Evolutionary conservation across 2,888 invertebrate species (phyloP).

Genomic region (Crioceris asparagi): DNA sequence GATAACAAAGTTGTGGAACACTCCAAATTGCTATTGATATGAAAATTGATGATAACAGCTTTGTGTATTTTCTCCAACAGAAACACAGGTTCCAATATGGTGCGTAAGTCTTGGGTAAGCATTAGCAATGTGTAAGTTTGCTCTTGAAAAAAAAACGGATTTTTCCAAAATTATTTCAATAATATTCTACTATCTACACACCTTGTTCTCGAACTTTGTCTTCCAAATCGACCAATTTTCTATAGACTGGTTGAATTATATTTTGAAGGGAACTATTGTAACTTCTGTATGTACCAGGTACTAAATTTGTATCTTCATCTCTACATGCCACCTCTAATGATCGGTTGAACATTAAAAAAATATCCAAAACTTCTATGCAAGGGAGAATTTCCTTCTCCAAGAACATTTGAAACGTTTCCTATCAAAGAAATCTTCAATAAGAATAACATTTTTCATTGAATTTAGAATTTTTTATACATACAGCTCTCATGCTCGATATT

Average conservation of each 20-base stretch:
- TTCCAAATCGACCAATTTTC: constrained; percentile 27
- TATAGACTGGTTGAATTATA: constrained; percentile 27
- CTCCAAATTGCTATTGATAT: constrained; percentile 16
- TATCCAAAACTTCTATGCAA: constrained; percentile 30
- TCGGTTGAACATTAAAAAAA: constrained; percentile 28
- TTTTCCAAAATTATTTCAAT: too few species aligned
- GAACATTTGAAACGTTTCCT: constrained; percentile 25
- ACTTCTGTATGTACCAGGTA: constrained; percentile 30
- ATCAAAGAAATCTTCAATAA: constrained; percentile 9
- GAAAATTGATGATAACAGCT: constrained; percentile 22
- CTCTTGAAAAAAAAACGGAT: constrained; percentile 24
- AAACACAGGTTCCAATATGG: constrained; percentile 26
- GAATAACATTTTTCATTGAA: neutral
- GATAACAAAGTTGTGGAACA: constrained; percentile 28
- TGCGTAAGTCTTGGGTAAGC: constrained; percentile 23
- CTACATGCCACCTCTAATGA: constrained; percentile 14
- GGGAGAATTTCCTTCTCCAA: constrained; percentile 28
- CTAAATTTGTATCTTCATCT: constrained; percentile 11
- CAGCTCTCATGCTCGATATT: constrained; percentile 31
- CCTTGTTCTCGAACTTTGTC: constrained; percentile 30
- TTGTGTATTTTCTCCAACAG: constrained; percentile 27
- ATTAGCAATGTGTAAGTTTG: constrained; percentile 30
- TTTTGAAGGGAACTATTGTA: constrained; percentile 26
- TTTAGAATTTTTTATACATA: too few species aligned
- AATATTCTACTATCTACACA: constrained; percentile 11